Evolutionary conservation across 2,888 invertebrate species (phyloP).

Genomic region (Drosophila demipolita): DNA sequence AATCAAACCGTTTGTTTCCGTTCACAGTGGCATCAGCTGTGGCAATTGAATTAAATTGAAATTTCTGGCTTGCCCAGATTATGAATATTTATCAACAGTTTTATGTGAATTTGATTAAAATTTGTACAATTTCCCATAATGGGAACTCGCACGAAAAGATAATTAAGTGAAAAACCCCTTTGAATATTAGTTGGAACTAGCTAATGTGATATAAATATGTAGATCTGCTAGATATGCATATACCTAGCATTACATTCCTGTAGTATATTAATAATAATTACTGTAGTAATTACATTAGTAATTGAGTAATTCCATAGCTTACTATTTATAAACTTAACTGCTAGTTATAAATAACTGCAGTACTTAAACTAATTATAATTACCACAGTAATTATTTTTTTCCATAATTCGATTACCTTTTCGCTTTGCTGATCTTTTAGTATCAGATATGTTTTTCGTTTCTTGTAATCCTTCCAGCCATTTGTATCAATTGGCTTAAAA

Average conservation of each 20-base stretch:
- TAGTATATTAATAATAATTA: not conserved
- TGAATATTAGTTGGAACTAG: not conserved
- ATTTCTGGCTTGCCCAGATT: not conserved
- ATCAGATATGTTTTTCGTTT: slow-evolving; percentile 84
- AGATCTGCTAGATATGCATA: not conserved
- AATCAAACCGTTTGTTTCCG: slow-evolving; percentile 36
- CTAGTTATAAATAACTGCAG: not conserved
- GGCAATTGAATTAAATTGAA: not conserved
- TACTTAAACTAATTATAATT: no score
- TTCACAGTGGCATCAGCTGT: slow-evolving; percentile 20
- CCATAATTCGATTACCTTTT: slow-evolving; percentile 73
- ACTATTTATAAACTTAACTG: not conserved
- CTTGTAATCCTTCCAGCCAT: slow-evolving; percentile 83
- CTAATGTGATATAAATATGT: not conserved
- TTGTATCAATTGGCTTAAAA: slow-evolving; percentile 75
- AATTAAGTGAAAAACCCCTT: not conserved
- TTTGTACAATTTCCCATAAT: not conserved
- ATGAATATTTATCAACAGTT: slow-evolving; percentile 2
- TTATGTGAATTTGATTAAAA: not conserved
- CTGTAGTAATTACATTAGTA: not conserved
- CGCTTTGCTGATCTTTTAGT: slow-evolving; percentile 82
- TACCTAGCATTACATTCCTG: not conserved
- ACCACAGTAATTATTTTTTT: not conserved
- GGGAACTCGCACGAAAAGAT: not conserved
- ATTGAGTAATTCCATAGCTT: not conserved